phyloP scores from a whole-genome alignment of 2,888 invertebrate species.

The Villa cingulata region DNA sequence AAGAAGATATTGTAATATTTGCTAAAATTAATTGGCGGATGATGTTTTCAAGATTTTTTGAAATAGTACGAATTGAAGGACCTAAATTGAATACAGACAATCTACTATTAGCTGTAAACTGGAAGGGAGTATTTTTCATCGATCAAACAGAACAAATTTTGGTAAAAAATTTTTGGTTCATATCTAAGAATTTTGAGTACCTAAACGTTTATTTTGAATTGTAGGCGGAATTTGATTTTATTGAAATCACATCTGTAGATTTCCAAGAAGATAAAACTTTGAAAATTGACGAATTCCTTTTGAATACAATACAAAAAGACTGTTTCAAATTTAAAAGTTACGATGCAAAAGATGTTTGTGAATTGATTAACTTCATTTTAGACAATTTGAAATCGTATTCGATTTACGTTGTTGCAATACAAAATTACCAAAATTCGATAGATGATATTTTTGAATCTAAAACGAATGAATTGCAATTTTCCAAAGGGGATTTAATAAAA shows the following conservation, averaged over 20 bases:
- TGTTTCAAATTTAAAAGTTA: conserved; percentile 83
- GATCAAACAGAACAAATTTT: conserved; percentile 86
- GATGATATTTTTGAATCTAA: conserved; percentile 38
- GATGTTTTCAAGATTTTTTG: conserved; percentile 86
- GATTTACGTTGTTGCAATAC: conserved; percentile 65
- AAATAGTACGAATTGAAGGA: conserved; percentile 66
- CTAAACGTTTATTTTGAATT: not conserved
- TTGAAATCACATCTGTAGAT: conserved; percentile 67
- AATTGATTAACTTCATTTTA: conserved; percentile 69
- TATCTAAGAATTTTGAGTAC: too few species aligned
- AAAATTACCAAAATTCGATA: conserved; percentile 37
- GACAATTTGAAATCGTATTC: conserved; percentile 79
- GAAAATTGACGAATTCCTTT: conserved; percentile 51
- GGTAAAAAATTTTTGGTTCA: conserved; percentile 3
- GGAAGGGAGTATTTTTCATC: conserved; percentile 83
- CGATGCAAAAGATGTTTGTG: conserved; percentile 73
- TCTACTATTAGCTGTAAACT: conserved; percentile 85
- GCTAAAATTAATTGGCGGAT: conserved; percentile 90
- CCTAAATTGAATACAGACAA: conserved; percentile 53
- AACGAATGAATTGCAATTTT: conserved; percentile 44
- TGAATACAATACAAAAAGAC: conserved; percentile 74
- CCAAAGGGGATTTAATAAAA: conserved; percentile 69
- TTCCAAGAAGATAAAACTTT: conserved; percentile 35
- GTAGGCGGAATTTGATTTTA: conserved; percentile 63
- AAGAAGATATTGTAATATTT: conserved; percentile 82